Evolutionary conservation across 2,888 invertebrate genomes (phyloP), one percentile per base, ranked within the genome.

Genomic region (Bombyx huttoni): DNA sequence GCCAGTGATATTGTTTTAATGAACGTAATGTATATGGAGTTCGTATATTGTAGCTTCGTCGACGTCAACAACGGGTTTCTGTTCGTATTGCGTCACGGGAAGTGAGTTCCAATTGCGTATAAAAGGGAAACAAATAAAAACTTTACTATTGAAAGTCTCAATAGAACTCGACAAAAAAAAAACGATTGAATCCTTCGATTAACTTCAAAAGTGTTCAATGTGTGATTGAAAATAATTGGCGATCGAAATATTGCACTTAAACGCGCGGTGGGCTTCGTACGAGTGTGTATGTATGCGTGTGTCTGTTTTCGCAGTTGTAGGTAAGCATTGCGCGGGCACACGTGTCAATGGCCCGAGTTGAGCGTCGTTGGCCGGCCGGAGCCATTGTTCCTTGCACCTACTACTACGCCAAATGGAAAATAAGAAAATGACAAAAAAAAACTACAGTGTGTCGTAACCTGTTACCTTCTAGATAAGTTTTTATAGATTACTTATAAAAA

Each of bases 321-420:
- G 56, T 52, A 49, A 53, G 62, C 58, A 57, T 34, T 70, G 75
- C 75, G 77, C 73, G 54, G 56, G 77, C 81, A 80, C 82, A 78
- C 78, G 78, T 78, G 85, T 85, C 85, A 84, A 81, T 75, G 84
- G 66, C 83, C 85, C 81, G 81, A 75, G 79, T 74, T 79, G 78
- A 64, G 68, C 70, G 75, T 79, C 82, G 79, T 80, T 82, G 81
- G 78, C 77, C 81, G 75, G 65, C 58, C 61, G 56, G 60, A 67
- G 70, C 76, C 78, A 82, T 84, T 83, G 81, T 81, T 77, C 67
- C 61, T 58, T 48, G 58, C 51, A 54, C 56, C 57, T 52, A 53
- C 55, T 58, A 58, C 58, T 63, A 62, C 57, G 54, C 53, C 24
- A 24, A 24, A 24, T 24, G 7, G 7, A 12, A 40, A 5, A 40